A percentile compares a stretch with the other conserved stretches of the same genome.
Conservation (phyloP, 2,888 invertebrate species). For the Heliconius erato region DNA sequence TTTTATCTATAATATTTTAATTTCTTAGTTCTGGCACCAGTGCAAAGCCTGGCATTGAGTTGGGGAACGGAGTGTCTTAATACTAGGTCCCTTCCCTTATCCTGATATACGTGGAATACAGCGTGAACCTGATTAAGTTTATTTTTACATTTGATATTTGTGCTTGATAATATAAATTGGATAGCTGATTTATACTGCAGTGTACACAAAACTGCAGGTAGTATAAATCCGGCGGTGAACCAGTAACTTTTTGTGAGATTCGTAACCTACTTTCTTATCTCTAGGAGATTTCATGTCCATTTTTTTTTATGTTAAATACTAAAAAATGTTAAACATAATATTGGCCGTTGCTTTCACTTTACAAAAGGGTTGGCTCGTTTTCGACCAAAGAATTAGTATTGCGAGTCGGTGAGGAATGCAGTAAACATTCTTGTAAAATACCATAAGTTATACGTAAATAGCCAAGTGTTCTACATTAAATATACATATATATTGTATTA, state of each 20-base stretch:
- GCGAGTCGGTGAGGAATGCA: constrained; percentile 8
- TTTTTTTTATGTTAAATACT: not conserved
- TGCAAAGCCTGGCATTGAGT: too few species aligned
- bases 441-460: constrained; percentile 4
- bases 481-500: not conserved
- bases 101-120: too few species aligned
- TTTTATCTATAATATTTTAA: too few species aligned
- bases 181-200: not conserved
- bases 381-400: constrained; percentile 3
- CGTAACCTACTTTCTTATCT: not conserved
- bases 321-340: not conserved
- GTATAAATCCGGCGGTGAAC: not conserved
- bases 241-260: not conserved
- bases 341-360: not conserved
- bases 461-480: not conserved
- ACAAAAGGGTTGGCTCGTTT: not conserved
- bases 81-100: too few species aligned
- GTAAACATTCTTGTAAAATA: constrained; percentile 1
- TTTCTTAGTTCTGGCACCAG: too few species aligned
- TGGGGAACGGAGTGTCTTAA: too few species aligned
- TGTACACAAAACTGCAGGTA: not conserved
- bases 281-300: not conserved
- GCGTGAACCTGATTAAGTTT: too few species aligned
- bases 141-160: too few species aligned
- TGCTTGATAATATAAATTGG: too few species aligned